Conservation (phyloP, 2,113 vertebrate genomes). For the Sebastes fasciatus region DNA sequence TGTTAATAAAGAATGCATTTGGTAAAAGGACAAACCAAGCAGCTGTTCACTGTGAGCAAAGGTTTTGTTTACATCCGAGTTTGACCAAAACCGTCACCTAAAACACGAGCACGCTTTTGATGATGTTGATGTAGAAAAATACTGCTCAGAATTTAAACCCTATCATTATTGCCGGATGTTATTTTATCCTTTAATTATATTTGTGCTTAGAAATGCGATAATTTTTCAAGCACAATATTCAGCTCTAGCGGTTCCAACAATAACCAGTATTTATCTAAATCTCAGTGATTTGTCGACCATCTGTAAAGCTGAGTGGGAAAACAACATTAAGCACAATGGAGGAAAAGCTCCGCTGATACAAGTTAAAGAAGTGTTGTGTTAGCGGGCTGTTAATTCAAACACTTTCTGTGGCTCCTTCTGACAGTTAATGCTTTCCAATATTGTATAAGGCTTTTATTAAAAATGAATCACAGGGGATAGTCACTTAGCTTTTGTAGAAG, state of each 20-base stretch:
- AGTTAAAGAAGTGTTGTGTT: neutral
- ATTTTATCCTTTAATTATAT: conserved; percentile 6
- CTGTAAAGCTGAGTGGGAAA: neutral
- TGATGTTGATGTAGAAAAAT: neutral
- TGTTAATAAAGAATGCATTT: neutral
- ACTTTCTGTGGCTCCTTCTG: neutral
- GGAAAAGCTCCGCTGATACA: neutral
- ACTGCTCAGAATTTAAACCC: neutral
- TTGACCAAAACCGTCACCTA: neutral
- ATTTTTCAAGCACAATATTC: neutral
- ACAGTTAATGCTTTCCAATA: neutral
- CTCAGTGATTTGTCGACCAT: neutral
- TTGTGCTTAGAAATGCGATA: neutral
- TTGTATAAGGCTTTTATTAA: neutral
- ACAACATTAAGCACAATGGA: neutral
- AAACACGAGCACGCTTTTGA: neutral
- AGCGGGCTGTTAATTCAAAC: neutral
- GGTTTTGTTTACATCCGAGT: neutral
- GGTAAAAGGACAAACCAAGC: neutral
- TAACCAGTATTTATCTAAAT: conserved; percentile 21
- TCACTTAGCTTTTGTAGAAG: too few species aligned
- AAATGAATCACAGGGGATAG: neutral
- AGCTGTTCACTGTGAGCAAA: neutral
- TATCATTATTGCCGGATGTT: neutral
- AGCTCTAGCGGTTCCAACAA: neutral